phyloP scores from a whole-genome alignment of 2,888 invertebrate genomes.

The Phasia obesa region DNA sequence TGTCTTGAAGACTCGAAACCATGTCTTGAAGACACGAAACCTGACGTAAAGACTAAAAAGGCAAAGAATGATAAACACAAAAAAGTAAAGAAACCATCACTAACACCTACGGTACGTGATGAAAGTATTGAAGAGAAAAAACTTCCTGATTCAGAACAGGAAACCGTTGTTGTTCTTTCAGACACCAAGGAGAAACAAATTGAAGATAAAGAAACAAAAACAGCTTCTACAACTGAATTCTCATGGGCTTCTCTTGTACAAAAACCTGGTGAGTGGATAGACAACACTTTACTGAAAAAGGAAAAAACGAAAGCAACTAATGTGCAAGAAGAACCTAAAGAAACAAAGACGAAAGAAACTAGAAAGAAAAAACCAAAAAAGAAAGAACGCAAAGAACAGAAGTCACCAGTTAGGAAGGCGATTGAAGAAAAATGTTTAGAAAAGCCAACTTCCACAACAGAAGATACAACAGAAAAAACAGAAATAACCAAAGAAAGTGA shows the following conservation, averaged over 20 bases:
- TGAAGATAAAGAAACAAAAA: constrained; percentile 48
- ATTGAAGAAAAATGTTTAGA: constrained; percentile 32
- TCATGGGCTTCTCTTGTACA: constrained; percentile 80
- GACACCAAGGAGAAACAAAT: constrained; percentile 9
- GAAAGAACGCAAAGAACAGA: constrained; percentile 35
- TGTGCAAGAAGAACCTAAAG: constrained; percentile 70
- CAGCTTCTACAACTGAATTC: constrained; percentile 71
- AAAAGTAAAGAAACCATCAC: constrained; percentile 45
- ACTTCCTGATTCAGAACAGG: neutral
- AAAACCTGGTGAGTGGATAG: constrained; percentile 77
- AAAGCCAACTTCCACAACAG: neutral
- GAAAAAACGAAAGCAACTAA: constrained; percentile 42
- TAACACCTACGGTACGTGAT: neutral
- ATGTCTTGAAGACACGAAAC: constrained; percentile 9
- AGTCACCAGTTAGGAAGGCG: constrained; percentile 15
- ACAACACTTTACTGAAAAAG: constrained; percentile 70
- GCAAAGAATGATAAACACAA: constrained; percentile 49
- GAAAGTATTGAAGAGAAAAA: constrained; percentile 14
- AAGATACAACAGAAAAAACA: neutral
- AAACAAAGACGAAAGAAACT: constrained; percentile 54
- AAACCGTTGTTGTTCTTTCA: neutral
- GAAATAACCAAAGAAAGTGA: neutral
- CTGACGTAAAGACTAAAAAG: constrained; percentile 33
- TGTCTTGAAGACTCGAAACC: neutral
- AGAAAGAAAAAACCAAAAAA: constrained; percentile 50